These are phyloP conservation scores for Schlechtendalia chinensis DNA, from an alignment of 1,140 invertebrate species.

Conservation along the genomic window DNA sequence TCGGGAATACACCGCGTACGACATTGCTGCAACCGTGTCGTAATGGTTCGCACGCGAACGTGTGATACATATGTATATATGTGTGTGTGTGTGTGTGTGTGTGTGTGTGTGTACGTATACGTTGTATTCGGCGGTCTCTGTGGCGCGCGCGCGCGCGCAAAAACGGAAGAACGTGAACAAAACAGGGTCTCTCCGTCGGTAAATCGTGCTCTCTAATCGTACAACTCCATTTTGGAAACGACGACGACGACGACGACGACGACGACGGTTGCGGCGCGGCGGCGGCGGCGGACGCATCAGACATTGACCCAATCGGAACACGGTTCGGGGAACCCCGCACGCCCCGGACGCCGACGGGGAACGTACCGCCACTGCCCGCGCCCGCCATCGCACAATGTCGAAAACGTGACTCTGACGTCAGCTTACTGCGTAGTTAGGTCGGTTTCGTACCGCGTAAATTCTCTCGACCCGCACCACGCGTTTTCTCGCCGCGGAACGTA, in stretches of 20 bases:
- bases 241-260: too few relatives aligned
- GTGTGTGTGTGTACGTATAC: too few relatives aligned
- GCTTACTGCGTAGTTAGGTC: conserved; percentile 32
- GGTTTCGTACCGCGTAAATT: not conserved
- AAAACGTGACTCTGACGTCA: conserved; percentile 49
- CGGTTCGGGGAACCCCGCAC: conserved; percentile 52
- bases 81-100: too few relatives aligned
- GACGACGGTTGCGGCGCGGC: too few relatives aligned
- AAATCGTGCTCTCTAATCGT: conserved; percentile 49
- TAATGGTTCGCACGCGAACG: too few relatives aligned
- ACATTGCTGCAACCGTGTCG: too few relatives aligned
- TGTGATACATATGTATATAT: too few relatives aligned
- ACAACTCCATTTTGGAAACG: conserved; percentile 54
- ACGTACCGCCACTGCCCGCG: conserved; percentile 24
- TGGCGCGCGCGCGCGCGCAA: too few relatives aligned
- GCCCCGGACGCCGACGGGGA: not conserved
- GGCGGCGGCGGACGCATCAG: conserved; percentile 52
- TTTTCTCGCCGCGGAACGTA: not conserved
- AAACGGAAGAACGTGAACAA: not conserved
- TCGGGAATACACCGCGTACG: too few relatives aligned
- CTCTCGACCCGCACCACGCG: not conserved
- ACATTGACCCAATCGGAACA: conserved; percentile 55
- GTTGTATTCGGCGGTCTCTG: too few relatives aligned
- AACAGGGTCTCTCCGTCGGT: not conserved
- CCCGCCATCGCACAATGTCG: conserved; percentile 34